Evolutionary conservation across 2,888 invertebrate genomes (phyloP).

Genomic region (Linnaemya vulpina): DNA sequence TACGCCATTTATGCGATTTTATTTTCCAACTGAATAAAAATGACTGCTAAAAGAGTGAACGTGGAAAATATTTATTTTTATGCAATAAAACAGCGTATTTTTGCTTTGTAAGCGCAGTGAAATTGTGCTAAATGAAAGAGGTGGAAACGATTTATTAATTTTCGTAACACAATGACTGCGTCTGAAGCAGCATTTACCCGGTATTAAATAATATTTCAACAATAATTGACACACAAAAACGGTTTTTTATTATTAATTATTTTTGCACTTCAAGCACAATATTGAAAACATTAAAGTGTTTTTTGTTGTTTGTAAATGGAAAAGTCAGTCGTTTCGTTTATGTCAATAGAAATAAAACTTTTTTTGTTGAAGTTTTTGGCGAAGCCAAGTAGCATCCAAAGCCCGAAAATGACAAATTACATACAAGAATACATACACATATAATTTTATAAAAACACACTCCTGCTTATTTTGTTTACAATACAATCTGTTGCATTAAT

Average conservation of each 20-base stretch:
- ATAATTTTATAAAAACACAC: too few relatives aligned
- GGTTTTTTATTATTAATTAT: neutral
- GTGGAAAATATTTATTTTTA: constrained; percentile 3
- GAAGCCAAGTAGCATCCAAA: too few relatives aligned
- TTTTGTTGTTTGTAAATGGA: neutral
- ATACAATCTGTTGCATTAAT: too few relatives aligned
- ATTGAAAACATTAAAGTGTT: neutral
- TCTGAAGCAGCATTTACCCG: neutral
- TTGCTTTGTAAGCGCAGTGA: constrained; percentile 55
- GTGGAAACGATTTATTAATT: constrained; percentile 2
- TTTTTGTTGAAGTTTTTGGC: too few relatives aligned
- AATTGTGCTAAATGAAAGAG: constrained; percentile 35
- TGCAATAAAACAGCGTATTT: neutral
- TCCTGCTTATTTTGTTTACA: too few relatives aligned
- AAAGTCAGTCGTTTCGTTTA: neutral
- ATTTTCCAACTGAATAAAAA: constrained; percentile 1
- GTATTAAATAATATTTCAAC: neutral
- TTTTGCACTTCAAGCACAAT: neutral
- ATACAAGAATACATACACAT: too few relatives aligned
- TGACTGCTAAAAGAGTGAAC: constrained; percentile 21
- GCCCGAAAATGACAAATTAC: too few relatives aligned
- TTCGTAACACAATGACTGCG: neutral
- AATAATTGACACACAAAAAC: neutral
- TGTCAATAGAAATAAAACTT: neutral
- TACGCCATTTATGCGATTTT: constrained; percentile 27